These are phyloP conservation scores for Sphaerophoria rueppellii DNA, from an alignment of 2,888 invertebrate species.

Conservation along the genomic window DNA sequence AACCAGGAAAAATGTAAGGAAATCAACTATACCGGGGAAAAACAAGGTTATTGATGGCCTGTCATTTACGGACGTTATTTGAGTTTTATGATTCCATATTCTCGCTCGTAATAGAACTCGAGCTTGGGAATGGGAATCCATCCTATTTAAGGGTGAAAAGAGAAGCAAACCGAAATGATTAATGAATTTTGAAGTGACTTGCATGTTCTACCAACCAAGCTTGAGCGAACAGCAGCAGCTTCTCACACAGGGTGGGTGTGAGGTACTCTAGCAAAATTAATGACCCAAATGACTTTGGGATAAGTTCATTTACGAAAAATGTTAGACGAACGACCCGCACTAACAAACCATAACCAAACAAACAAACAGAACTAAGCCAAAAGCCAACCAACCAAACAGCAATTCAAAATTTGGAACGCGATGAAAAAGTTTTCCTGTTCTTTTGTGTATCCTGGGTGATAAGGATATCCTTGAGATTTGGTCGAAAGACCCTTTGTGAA, in stretches of 20 bases:
- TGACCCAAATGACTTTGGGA: constrained; percentile 71
- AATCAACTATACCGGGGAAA: constrained; percentile 55
- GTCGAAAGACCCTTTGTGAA: constrained; percentile 18
- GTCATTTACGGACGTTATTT: constrained; percentile 73
- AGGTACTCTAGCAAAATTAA: constrained; percentile 69
- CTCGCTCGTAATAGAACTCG: too few species aligned
- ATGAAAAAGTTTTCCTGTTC: constrained; percentile 41
- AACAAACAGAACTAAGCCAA: too few species aligned
- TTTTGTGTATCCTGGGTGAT: constrained; percentile 23
- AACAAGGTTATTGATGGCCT: constrained; percentile 71
- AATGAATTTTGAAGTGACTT: constrained; percentile 82
- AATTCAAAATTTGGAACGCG: neutral
- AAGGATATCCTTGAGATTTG: constrained; percentile 49
- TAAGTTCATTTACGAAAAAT: constrained; percentile 40
- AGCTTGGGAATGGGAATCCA: constrained; percentile 54
- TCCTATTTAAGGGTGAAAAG: constrained; percentile 70
- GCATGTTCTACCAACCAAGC: constrained; percentile 74
- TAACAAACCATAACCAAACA: constrained; percentile 1
- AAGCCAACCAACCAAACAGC: constrained; percentile 13
- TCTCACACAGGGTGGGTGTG: constrained; percentile 30
- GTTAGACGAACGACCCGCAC: constrained; percentile 22
- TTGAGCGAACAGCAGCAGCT: constrained; percentile 39
- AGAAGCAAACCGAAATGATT: constrained; percentile 78
- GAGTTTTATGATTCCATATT: constrained; percentile 73
- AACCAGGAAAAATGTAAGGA: constrained; percentile 49